Evolutionary conservation across 2,113 vertebrate species (phyloP).

Genomic region (Menura novaehollandiae): DNA sequence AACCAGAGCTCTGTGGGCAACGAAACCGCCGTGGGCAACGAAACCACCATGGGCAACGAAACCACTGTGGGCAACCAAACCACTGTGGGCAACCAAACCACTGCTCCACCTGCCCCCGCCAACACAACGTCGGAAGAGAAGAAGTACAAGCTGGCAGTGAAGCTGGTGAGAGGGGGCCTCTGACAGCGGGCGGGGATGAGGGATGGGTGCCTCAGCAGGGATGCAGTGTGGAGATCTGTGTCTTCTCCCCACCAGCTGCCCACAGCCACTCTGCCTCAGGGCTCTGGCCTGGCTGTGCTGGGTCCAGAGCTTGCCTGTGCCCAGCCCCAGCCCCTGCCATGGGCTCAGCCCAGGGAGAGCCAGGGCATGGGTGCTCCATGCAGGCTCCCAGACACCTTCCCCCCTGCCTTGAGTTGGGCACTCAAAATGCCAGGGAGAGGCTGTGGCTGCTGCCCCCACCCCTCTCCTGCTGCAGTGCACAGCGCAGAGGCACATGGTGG

Average conservation of each 20-base stretch:
- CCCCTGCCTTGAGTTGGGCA: neutral
- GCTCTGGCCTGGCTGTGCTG: neutral
- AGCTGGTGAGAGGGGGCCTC: slow-evolving; percentile 63
- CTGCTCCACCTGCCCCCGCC: neutral
- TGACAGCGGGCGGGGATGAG: neutral
- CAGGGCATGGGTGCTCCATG: neutral
- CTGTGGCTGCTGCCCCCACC: neutral
- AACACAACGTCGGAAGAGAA: neutral
- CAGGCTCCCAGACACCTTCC: neutral
- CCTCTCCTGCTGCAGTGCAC: neutral
- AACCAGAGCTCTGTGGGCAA: too few species aligned
- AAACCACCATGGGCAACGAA: rapidly evolving
- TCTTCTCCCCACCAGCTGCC: neutral
- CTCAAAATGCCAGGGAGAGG: neutral
- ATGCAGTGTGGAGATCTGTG: rapidly evolving
- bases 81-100: rapidly evolving
- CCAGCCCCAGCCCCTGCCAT: neutral
- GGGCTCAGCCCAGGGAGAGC: neutral
- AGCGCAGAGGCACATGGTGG: neutral
- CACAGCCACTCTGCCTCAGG: rapidly evolving
- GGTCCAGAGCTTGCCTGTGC: neutral
- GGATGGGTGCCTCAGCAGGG: rapidly evolving
- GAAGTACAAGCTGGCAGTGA: slow-evolving; percentile 75
- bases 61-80: neutral
- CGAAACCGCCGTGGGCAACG: rapidly evolving